Conservation (phyloP, 2,888 invertebrate species). For the Ellobium chinense region DNA sequence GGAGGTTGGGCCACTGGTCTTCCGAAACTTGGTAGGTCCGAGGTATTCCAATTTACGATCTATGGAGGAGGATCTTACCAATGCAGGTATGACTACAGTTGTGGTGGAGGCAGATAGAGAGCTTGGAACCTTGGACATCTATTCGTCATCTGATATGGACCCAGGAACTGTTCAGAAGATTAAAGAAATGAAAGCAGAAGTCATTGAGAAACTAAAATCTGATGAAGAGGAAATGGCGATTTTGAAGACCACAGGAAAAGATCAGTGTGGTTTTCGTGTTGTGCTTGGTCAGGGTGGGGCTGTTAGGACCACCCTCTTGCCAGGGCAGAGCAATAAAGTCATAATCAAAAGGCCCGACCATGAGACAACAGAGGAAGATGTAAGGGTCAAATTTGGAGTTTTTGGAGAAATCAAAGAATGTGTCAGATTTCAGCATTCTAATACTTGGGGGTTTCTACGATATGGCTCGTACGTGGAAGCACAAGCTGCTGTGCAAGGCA, state of each 20-base stretch:
- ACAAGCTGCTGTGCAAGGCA: constrained; percentile 43
- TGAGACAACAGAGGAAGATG: constrained; percentile 35
- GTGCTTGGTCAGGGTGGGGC: constrained; percentile 59
- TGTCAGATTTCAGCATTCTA: constrained; percentile 43
- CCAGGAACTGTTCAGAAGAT: not conserved
- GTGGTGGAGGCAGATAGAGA: constrained; percentile 61
- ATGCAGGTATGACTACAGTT: constrained; percentile 47
- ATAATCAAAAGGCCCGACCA: constrained; percentile 50
- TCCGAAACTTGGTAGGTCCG: constrained; percentile 61
- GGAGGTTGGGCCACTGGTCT: constrained; percentile 57
- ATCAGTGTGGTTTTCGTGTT: constrained; percentile 53
- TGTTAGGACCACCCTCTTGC: constrained; percentile 59
- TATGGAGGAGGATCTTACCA: constrained; percentile 53
- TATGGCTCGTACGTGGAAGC: constrained; percentile 50
- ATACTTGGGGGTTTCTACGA: constrained; percentile 63
- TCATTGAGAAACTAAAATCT: constrained; percentile 39
- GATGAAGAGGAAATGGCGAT: constrained; percentile 52
- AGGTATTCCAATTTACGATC: constrained; percentile 53
- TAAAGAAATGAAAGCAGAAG: constrained; percentile 6
- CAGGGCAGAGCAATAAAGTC: constrained; percentile 59
- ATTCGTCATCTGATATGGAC: constrained; percentile 41
- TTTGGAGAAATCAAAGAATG: constrained; percentile 55
- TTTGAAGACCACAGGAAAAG: constrained; percentile 37
- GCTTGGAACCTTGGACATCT: constrained; percentile 58
- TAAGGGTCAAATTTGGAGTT: constrained; percentile 50